Base-by-base conservation (phyloP, 2,888 invertebrate genomes). In the Drepanosiphum platanoidis region DNA sequence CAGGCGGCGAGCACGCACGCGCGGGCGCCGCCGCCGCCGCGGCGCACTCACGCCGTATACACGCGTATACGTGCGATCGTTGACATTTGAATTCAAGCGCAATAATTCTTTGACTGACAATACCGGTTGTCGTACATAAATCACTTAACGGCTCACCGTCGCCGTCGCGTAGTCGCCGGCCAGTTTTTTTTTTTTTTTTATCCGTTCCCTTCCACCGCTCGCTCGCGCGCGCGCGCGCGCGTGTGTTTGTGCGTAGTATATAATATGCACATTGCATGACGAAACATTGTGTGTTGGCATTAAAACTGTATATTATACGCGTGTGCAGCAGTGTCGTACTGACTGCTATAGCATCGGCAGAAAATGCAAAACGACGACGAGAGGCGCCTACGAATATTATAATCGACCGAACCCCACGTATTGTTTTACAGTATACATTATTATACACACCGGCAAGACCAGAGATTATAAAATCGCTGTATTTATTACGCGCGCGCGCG, bases 111-210 rank as follows among this genome's bases (percentile, higher is more conserved):
- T 83, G 74, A 83, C 83, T 83, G 83, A 83, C 83, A 83, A 83
- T 83, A 83, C 83, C 83, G 83, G 83, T 83, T 83, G 83, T 83
- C 74, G 83, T 36, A 75, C 83, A 83, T 83, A 83, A 83, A 83
- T 83, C 83, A 83, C 83, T 83, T 83, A 83, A 83, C 83, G 83
- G 83, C 66, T 83, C 74, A 66, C 61, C 32, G 39, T n/a, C 39
- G 71, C 52, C 70, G 52, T 30, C 80, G 80, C 18, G 22, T n/a
- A 52, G 72, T 61, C 72, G 72, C 18, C 64, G 42, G 83, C 83
- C 83, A 64, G 83, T 83, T 72, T 83, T 64, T 83, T 71, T 34
- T 58, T 32, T 70, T 46, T 70, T 70, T 7, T 74, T 42, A 30
- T 39, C n/a, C 32, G n/a, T 58, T 32, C 70, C 4, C 22, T 52